These are phyloP conservation scores for Stictonetta naevosa DNA, from an alignment of 2,113 vertebrate species.

Conservation along the genomic window DNA sequence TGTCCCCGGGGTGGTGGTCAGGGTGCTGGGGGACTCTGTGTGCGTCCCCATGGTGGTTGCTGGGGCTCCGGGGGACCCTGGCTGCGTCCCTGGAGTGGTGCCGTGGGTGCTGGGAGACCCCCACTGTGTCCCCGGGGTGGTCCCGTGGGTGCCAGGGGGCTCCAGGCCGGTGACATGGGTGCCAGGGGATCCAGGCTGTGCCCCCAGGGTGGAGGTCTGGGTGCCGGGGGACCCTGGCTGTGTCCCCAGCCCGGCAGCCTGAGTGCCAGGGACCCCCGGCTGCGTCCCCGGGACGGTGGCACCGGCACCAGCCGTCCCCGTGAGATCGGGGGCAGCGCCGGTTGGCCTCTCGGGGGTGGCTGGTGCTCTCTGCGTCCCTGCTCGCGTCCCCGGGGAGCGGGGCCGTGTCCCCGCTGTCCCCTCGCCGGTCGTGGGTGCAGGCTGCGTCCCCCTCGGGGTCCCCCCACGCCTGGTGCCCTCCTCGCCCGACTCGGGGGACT, in stretches of 20 bases:
- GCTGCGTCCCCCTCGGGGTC: neutral
- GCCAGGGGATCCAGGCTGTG: neutral
- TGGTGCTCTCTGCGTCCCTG: neutral
- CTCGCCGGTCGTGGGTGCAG: neutral
- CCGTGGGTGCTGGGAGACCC: no score
- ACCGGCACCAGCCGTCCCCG: neutral
- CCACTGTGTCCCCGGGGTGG: neutral
- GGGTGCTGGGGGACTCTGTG: accelerated
- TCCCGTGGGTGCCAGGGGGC: accelerated
- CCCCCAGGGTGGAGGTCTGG: neutral
- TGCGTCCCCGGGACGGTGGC: neutral
- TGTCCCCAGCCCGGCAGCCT: no score
- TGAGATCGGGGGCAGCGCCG: no score
- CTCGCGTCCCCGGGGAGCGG: neutral
- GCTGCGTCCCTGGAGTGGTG: neutral
- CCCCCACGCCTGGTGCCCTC: accelerated
- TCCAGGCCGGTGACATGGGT: no score
- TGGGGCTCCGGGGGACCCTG: accelerated
- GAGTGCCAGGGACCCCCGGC: accelerated
- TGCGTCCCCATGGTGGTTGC: accelerated
- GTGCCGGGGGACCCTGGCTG: neutral
- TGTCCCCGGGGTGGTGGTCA: neutral
- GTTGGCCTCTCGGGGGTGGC: neutral
- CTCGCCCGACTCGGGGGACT: neutral
- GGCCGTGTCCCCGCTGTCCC: neutral